Base-by-base conservation (phyloP, 1,140 invertebrate species). In the Bombus terrestris region DNA sequence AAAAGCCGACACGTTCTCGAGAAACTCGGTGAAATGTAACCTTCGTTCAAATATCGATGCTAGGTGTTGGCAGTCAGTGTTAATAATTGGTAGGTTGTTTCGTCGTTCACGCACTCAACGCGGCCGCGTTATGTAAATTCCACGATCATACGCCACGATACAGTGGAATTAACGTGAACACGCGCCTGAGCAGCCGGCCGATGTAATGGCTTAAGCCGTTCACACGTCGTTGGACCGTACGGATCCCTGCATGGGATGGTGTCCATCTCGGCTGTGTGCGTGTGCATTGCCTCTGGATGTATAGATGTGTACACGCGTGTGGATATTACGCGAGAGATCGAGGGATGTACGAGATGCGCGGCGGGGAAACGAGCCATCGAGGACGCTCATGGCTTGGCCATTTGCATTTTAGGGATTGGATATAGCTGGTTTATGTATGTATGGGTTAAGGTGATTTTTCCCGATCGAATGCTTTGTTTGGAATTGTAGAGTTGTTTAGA, bases 131-230 rank as follows among this genome's bases (percentile, higher is more conserved):
- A 90, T 90, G 92, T 85, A 93, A 90, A 92, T 92, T 89, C 84
- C 83, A 86, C 85, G 76, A 83, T 91, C 86, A 89, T 89, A 90
- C 88, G 85, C 81, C 84, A 86, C 82, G 81, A 90, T 91, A 90
- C 72, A 89, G 77, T 75, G 81, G 83, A 89, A 92, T 92, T 87
- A 92, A 91, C 85, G 89, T 89, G 73, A 74, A 85, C 92, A 83
- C 88, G 80, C 69, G 88, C 90, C 79, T 75, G 71, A 82, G 83
- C 69, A 81, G 77, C 85, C 86, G 80, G 86, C 86, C 88, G 82
- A 85, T 91, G 87, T 90, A 87, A 89, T 87, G 90, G 88, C 91
- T 92, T 89, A 91, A 91, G 90, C 92, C 86, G 87, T 92, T 91
- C 92, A 90, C 90, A 89, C 88, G 86, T 89, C 88, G 84, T 81